Evolutionary conservation across 2,888 invertebrate species (phyloP).

Genomic region (Cryptocheilus praepositus): DNA sequence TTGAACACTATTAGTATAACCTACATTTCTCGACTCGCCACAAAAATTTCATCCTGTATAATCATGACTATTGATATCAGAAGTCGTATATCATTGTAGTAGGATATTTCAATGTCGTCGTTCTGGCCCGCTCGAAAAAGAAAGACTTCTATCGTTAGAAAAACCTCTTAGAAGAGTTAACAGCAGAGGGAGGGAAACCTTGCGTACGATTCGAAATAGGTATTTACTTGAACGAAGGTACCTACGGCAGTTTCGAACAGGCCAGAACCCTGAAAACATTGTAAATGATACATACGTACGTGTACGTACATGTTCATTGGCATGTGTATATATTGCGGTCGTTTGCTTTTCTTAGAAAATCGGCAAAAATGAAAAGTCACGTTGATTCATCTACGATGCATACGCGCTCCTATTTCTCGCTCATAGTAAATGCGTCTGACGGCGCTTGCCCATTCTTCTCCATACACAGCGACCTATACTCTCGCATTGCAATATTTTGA

Average conservation of each 20-base stretch:
- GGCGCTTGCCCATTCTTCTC: background rate
- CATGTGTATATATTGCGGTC: constrained; percentile 25
- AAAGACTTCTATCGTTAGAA: background rate
- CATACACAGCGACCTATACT: background rate
- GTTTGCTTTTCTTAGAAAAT: constrained; percentile 15
- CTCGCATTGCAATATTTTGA: too few relatives aligned
- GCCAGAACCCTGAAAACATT: constrained; percentile 42
- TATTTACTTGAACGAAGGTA: background rate
- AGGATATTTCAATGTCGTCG: constrained; percentile 18
- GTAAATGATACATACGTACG: constrained; percentile 25
- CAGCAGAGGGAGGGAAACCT: too few relatives aligned
- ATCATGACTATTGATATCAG: constrained; percentile 19
- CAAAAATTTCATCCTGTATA: constrained; percentile 3
- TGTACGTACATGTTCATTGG: constrained; percentile 6
- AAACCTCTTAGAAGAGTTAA: too few relatives aligned
- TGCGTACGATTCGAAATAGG: too few relatives aligned
- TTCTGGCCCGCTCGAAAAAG: constrained; percentile 27
- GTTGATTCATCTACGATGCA: constrained; percentile 8
- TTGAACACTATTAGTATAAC: too few relatives aligned
- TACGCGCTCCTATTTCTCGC: background rate
- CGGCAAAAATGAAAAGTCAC: constrained; percentile 9
- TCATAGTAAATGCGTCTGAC: background rate
- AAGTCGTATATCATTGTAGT: constrained; percentile 12
- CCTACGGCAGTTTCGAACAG: constrained; percentile 24
- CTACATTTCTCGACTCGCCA: too few relatives aligned